Percentiles rank a stretch among this genome's conserved stretches.
These are phyloP conservation scores for Periophthalmus modestus DNA, from an alignment of 2,113 vertebrate species.

Conservation along the genomic window DNA sequence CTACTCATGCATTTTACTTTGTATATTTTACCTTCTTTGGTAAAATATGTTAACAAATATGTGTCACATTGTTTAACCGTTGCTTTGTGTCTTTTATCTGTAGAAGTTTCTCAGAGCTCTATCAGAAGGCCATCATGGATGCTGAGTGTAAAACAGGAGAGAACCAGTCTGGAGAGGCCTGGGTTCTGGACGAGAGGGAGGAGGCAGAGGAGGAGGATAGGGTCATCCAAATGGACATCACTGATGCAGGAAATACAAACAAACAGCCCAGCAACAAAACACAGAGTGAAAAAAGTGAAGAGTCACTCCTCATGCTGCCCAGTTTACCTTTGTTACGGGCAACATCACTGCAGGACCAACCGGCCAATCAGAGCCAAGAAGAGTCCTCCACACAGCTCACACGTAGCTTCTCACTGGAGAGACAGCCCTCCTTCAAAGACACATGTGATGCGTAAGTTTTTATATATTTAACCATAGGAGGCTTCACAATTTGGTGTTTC, in stretches of 20 bases:
- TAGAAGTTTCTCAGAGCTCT: constrained; percentile 91
- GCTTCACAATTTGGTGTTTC: neutral
- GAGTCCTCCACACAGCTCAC: constrained; percentile 48
- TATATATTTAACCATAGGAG: neutral
- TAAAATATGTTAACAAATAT: too few species aligned
- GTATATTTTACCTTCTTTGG: neutral
- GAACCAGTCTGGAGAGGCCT: constrained; percentile 75
- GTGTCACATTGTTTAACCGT: neutral
- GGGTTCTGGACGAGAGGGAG: constrained; percentile 76
- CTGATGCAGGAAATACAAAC: constrained; percentile 25
- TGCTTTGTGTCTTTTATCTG: constrained; percentile 3
- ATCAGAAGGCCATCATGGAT: constrained; percentile 87
- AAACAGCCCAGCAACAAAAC: constrained; percentile 30
- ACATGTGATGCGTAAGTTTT: constrained; percentile 63
- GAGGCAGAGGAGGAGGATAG: constrained; percentile 36
- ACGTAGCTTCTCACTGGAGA: constrained; percentile 78
- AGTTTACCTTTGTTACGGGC: constrained; percentile 75
- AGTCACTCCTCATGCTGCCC: constrained; percentile 56
- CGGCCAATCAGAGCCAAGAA: constrained; percentile 54
- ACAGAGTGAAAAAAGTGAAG: constrained; percentile 28
- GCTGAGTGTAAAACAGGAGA: constrained; percentile 79
- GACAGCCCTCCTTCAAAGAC: constrained; percentile 53
- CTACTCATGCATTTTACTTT: neutral
- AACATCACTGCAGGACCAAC: constrained; percentile 79
- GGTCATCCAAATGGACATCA: constrained; percentile 30